Evolutionary conservation across 2,113 vertebrate species (phyloP).

Genomic region (Tretioscincus oriximinensis): DNA sequence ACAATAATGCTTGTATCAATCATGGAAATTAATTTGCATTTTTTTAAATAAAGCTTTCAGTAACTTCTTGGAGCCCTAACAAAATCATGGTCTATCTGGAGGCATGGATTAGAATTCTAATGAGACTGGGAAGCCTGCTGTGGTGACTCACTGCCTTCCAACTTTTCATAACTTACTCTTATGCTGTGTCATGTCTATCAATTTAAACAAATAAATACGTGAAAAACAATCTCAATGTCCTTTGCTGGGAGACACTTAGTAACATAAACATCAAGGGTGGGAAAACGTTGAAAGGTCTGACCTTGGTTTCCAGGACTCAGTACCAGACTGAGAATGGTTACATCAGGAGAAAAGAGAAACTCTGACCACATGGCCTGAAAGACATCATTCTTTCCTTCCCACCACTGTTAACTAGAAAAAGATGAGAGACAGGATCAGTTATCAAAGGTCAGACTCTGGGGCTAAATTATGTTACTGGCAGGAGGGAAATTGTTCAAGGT

Average conservation of each 20-base stretch:
- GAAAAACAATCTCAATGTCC: slow-evolving; percentile 42
- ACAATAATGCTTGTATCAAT: too few species aligned
- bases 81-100: neutral
- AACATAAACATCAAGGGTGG: slow-evolving; percentile 60
- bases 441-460: slow-evolving; percentile 18
- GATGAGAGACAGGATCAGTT: slow-evolving; percentile 29
- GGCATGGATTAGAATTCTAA: slow-evolving; percentile 7
- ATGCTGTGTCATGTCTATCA: slow-evolving; percentile 28
- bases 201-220: slow-evolving; percentile 51
- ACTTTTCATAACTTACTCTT: slow-evolving; percentile 40
- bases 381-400: slow-evolving; percentile 30
- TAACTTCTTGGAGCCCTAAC: slow-evolving; percentile 25
- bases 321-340: slow-evolving; percentile 31
- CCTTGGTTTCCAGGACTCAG: slow-evolving; percentile 45
- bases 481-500: slow-evolving; percentile 7
- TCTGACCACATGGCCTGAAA: slow-evolving; percentile 39
- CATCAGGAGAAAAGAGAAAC: slow-evolving; percentile 41
- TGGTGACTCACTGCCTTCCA: slow-evolving; percentile 11
- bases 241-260: slow-evolving; percentile 26
- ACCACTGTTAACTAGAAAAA: slow-evolving; percentile 17
- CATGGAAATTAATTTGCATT: neutral
- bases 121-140: slow-evolving; percentile 21
- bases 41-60: slow-evolving; percentile 19
- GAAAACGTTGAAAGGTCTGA: slow-evolving; percentile 55
- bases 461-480: neutral